These are phyloP conservation scores for Drosophila sordidapex DNA, from an alignment of 2,888 invertebrate genomes.

Conservation along the genomic window DNA sequence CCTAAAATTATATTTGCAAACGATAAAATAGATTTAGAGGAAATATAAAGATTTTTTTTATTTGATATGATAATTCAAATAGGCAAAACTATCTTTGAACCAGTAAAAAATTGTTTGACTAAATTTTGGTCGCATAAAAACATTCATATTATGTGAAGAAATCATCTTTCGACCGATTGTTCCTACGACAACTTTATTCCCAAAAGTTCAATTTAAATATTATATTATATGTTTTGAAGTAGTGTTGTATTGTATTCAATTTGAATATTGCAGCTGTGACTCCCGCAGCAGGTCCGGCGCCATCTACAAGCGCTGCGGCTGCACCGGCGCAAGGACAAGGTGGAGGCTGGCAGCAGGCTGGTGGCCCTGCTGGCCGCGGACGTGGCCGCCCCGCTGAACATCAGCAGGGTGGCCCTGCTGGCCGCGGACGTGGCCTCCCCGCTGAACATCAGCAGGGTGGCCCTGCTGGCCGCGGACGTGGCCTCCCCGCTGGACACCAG, in stretches of 20 bases:
- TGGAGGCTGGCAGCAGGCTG: constrained; percentile 1
- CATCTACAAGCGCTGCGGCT: constrained; percentile 24
- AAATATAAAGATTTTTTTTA: too few relatives aligned
- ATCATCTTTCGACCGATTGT: background rate
- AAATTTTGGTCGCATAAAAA: too few relatives aligned
- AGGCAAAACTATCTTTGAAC: too few relatives aligned
- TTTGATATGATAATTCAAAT: too few relatives aligned
- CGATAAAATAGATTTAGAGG: too few relatives aligned
- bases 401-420: constrained; percentile 1
- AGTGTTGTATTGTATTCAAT: background rate
- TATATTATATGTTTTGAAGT: too few relatives aligned
- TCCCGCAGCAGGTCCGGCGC: background rate
- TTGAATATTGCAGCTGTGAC: constrained; percentile 8
- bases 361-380: background rate
- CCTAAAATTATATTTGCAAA: too few relatives aligned
- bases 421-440: background rate
- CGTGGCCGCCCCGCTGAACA: background rate
- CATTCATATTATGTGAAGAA: too few relatives aligned
- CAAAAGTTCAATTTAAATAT: too few relatives aligned
- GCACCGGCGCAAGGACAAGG: constrained; percentile 1
- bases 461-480: background rate
- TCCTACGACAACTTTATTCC: too few relatives aligned
- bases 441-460: constrained; percentile 7
- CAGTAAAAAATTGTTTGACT: too few relatives aligned
- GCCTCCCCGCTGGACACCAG: background rate